Evolutionary conservation across 2,888 invertebrate species (phyloP).

Genomic region (Hesperia comma): DNA sequence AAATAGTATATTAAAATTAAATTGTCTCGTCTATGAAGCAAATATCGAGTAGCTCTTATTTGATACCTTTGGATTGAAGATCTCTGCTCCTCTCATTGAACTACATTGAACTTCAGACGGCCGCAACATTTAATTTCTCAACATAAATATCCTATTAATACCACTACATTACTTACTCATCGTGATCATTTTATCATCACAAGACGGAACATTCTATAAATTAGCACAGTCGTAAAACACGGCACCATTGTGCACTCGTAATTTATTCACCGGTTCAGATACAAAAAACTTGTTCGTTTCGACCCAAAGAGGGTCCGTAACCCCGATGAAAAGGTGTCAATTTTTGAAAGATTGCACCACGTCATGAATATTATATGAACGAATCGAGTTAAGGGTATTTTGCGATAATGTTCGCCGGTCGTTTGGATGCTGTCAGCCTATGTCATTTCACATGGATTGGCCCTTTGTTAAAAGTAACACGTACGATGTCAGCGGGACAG

Average conservation of each 20-base stretch:
- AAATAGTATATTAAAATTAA: too few species aligned
- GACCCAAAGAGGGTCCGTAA: constrained; percentile 58
- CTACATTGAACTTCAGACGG: too few species aligned
- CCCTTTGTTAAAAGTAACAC: constrained; percentile 82
- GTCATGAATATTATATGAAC: constrained; percentile 84
- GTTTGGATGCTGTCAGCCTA: constrained; percentile 79
- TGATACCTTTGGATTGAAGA: too few species aligned
- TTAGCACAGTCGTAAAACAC: constrained; percentile 52
- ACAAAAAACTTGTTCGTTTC: constrained; percentile 77
- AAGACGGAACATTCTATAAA: constrained; percentile 16
- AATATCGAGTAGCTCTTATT: too few species aligned
- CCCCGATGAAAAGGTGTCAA: constrained; percentile 79
- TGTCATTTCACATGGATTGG: constrained; percentile 82
- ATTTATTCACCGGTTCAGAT: constrained; percentile 78
- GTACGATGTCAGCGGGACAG: constrained; percentile 70
- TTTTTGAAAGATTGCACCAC: constrained; percentile 83
- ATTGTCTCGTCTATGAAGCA: too few species aligned
- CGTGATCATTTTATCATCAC: constrained; percentile 15
- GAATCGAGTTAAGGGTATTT: constrained; percentile 82
- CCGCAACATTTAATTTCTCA: too few species aligned
- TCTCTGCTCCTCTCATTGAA: too few species aligned
- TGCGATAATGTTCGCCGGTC: constrained; percentile 79
- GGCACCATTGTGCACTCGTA: constrained; percentile 66
- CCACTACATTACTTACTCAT: constrained; percentile 4
- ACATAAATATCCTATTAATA: too few species aligned